Evolutionary conservation across 2,888 invertebrate genomes (phyloP).

Genomic region (Gerris lacustris): DNA sequence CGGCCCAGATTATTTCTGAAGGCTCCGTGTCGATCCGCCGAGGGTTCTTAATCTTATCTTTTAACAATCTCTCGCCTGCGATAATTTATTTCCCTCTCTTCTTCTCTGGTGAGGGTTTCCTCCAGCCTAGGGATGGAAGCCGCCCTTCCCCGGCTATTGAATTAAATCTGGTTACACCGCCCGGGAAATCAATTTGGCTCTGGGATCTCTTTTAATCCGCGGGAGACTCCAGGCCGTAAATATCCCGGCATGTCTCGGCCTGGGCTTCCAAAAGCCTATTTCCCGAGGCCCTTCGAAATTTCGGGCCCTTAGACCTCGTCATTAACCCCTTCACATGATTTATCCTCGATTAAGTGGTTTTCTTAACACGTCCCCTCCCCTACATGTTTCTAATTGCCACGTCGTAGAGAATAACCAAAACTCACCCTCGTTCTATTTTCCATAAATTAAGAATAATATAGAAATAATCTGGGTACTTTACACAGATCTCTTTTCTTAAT

Average conservation of each 20-base stretch:
- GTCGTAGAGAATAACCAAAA: background rate
- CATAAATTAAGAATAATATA: constrained; percentile 5
- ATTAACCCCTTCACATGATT: background rate
- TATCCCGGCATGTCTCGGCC: background rate
- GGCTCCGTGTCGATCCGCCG: background rate
- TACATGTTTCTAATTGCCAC: constrained; percentile 1
- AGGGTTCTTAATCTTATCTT: constrained; percentile 5
- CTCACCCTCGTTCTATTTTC: background rate
- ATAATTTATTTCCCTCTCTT: background rate
- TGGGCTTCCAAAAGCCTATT: no score
- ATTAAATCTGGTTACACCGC: constrained; percentile 5
- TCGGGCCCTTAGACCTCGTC: background rate
- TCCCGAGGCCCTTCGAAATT: no score
- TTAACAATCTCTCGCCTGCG: constrained; percentile 1
- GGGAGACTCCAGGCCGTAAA: background rate
- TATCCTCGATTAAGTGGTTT: background rate
- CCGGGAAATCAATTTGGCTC: constrained; percentile 1
- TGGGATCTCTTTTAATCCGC: background rate
- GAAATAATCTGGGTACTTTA: constrained; percentile 1
- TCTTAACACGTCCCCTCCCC: background rate
- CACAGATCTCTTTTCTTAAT: background rate
- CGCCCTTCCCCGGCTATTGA: background rate
- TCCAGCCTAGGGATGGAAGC: background rate
- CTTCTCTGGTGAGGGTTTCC: background rate
- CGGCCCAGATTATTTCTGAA: background rate